Base-by-base conservation (phyloP, 2,797 vertebrate species). In the Ispidina picta region DNA sequence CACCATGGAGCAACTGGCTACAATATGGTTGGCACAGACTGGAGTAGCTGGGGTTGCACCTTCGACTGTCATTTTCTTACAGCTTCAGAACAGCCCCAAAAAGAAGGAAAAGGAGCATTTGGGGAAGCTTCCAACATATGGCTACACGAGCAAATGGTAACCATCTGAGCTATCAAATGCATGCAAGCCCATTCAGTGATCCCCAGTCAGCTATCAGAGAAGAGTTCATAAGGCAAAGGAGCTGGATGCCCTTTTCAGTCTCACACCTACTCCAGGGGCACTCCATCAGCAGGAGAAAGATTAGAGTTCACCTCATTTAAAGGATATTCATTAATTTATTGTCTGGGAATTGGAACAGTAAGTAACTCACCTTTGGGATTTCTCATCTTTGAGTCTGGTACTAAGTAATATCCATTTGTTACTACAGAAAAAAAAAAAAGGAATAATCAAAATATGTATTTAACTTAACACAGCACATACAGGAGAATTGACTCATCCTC, bases 121-220 rank as follows among this genome's bases (percentile, higher is more conserved):
- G 84, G 55, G 86, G 58, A 96, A 74, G 68, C 52, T 91, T 86
- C 77, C n/a, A 29, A 6, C 91, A 92, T 83, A 94, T 76, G 89
- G 82, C 69, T 79, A 19, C 71, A 58, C 25, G 51, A 86, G 83
- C 35, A 91, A 76, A 92, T 86, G 82, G 77, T 64, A 77, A 88
- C 46, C 89, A 94, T 89, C 84, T 80, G 91, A 90, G 39, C 83
- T 49, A 88, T 82, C 80, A 84, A 88, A 86, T 1, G 20, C 54
- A 25, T 55, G 52, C 65, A 71, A 77, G 60, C 77, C 68, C 71
- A 64, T 73, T 76, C 76, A 43, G 49, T 37, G 80, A 86, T 92
- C 83, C 35, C 80, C 68, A 62, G 68, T 26, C 74, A 89, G 65
- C 70, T 84, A 73, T 41, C 64, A 41, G 29, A 13, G 2, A 43